Conservation (phyloP, 23 tunicate species). For the Oikopleura albicans region DNA sequence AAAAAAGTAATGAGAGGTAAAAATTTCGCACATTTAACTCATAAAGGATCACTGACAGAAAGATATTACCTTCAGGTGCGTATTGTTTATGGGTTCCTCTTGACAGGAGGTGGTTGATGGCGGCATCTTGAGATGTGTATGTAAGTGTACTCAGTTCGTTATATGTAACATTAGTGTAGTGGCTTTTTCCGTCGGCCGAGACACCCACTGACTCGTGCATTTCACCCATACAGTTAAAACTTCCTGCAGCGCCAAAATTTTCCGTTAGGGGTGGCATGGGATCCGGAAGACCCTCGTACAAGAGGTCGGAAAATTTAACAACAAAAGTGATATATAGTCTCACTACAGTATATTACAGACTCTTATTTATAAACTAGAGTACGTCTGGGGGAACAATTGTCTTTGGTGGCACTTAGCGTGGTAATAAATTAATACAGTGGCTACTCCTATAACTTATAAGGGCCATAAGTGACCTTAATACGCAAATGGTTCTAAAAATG, state of each 20-base stretch:
- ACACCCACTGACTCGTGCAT: background rate
- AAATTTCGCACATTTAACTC: too few relatives aligned
- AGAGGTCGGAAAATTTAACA: background rate
- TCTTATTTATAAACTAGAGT: too few relatives aligned
- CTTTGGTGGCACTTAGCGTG: too few relatives aligned
- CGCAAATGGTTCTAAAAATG: too few relatives aligned
- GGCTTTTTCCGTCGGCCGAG: slow-evolving; percentile 2
- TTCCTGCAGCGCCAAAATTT: background rate
- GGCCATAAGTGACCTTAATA: too few relatives aligned
- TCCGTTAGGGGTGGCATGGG: slow-evolving; percentile 11
- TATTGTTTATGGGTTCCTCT: slow-evolving; percentile 85
- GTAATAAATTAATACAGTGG: too few relatives aligned
- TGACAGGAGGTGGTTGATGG: slow-evolving; percentile 76
- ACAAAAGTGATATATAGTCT: too few relatives aligned
- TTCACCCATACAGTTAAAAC: background rate
- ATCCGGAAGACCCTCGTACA: background rate
- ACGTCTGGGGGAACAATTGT: too few relatives aligned
- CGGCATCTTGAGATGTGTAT: slow-evolving; percentile 34
- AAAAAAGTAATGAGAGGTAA: too few relatives aligned
- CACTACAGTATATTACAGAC: too few relatives aligned
- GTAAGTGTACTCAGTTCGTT: background rate
- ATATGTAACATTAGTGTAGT: background rate
- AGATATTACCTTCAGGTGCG: slow-evolving; percentile 7
- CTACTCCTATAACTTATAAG: too few relatives aligned
- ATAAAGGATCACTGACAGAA: too few relatives aligned